These are phyloP conservation scores for Drosophila formosana DNA, from an alignment of 2,888 invertebrate species.

Conservation along the genomic window DNA sequence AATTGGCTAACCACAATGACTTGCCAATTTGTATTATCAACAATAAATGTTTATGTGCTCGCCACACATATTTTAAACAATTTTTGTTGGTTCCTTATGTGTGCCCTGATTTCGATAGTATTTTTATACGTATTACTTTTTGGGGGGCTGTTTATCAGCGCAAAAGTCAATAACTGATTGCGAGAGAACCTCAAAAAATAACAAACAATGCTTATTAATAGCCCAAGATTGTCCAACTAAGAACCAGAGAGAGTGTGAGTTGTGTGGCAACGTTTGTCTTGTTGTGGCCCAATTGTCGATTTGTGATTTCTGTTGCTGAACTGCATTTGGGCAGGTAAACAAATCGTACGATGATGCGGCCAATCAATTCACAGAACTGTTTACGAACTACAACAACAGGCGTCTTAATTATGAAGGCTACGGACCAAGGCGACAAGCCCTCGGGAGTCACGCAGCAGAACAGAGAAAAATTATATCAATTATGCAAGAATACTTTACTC, in stretches of 20 bases:
- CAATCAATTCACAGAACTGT: conserved; percentile 25
- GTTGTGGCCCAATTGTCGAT: too few species aligned
- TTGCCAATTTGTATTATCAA: conserved; percentile 56
- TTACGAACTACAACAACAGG: conserved; percentile 1
- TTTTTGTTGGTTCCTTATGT: conserved; percentile 14
- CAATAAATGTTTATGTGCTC: conserved; percentile 35
- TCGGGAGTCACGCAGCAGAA: conserved; percentile 50
- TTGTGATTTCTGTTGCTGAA: conserved; percentile 9
- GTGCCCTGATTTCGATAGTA: conserved; percentile 36
- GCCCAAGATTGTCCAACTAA: conserved; percentile 16
- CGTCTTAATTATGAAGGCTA: conserved; percentile 61
- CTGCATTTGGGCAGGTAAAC: conserved; percentile 28
- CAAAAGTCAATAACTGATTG: conserved; percentile 78
- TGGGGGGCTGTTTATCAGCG: conserved; percentile 45
- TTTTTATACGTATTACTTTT: conserved; percentile 22
- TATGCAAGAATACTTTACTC: not conserved
- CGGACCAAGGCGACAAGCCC: conserved; percentile 26
- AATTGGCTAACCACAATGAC: conserved; percentile 62
- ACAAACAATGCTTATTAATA: conserved; percentile 62
- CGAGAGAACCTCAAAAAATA: conserved; percentile 22
- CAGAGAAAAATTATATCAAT: not conserved
- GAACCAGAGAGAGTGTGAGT: not conserved
- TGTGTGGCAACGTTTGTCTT: conserved; percentile 25
- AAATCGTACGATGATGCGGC: conserved; percentile 13
- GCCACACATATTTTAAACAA: conserved; percentile 7